Evolutionary conservation across 2,888 invertebrate genomes (phyloP), one percentile per base, ranked within the genome.

Genomic region (Antheraea yamamai): DNA sequence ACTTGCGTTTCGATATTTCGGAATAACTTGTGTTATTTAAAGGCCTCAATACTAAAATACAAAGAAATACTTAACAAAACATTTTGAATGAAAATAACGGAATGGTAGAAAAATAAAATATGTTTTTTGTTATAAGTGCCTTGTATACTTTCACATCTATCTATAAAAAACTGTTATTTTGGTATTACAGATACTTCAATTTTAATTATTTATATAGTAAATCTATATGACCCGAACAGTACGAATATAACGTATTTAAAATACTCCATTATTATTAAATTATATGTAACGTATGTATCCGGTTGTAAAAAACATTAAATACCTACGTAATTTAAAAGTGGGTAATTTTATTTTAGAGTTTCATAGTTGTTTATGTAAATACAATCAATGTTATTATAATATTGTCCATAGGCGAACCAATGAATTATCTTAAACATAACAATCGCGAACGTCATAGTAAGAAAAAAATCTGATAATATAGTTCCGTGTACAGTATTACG

Each of bases 401-500:
- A 66, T 30, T 66, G 12, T 30, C 16, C 30, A 23, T 23, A 12
- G 14, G 61, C 12, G 26, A 26, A 30, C 2, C 26, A 66, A 26
- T 66, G 16, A 30, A 66, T 66, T 66, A 66, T 66, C 64, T 66
- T 66, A 66, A 66, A 30, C 30, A 66, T 30, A 66, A 66, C 30
- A 66, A 66, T 16, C 2, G 30, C 30, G 16, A 66, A 30, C 64
- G 64, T 66, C 64, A 66, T 16, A 16, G 6, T 66, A 18, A 4
- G 61, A 66, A 66, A 66, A 66, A 66, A 66, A 66, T 66, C 12
- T 66, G 64, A 66, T 66, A 66, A 30, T 66, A 30, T 66, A 66
- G 64, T 66, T 30, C 64, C 64, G 64, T 66, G 18, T 26, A 51
- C 51, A 52, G 52, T 55, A 72, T 47, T 52, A 18, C 12, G 18